Conservation (phyloP, 2,797 vertebrate genomes). For the Girardinus metallicus region DNA sequence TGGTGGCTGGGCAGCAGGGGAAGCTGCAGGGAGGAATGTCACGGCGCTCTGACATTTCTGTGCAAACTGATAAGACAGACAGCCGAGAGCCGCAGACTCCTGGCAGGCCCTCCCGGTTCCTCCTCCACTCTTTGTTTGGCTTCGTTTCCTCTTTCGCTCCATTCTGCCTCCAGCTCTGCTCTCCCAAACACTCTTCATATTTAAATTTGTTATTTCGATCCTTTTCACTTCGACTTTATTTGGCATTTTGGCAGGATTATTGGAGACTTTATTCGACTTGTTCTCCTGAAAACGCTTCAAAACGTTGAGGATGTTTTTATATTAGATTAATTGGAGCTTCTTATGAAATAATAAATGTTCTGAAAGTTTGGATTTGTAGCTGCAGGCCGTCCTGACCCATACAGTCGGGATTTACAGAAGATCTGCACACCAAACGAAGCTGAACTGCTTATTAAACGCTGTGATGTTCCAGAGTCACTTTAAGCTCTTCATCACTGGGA, state of each 20-base stretch:
- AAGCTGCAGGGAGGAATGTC: conserved; percentile 70
- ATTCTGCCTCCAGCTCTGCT: conserved; percentile 21
- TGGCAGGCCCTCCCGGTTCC: conserved; percentile 62
- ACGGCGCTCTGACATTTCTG: conserved; percentile 77
- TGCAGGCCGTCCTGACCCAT: not conserved
- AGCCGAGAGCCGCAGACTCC: conserved; percentile 56
- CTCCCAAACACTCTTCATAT: conserved; percentile 12
- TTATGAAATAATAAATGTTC: not conserved
- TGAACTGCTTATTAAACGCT: not conserved
- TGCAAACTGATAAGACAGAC: conserved; percentile 74
- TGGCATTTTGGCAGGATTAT: not conserved
- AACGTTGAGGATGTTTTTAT: not conserved
- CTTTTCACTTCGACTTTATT: conserved; percentile 9
- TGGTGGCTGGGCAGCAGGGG: conserved; percentile 57
- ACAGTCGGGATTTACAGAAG: not conserved
- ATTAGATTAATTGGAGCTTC: not conserved
- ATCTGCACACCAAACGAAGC: not conserved
- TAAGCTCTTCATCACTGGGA: not conserved
- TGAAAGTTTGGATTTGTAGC: not conserved
- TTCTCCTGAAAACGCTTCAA: not conserved
- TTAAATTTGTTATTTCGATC: conserved; percentile 25
- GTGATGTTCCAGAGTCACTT: not conserved
- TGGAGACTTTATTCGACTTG: conserved; percentile 8
- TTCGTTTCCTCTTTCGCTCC: conserved; percentile 45
- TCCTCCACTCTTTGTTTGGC: conserved; percentile 41